Evolutionary conservation across 2,888 invertebrate species (phyloP), one percentile per base, ranked within the genome.

Genomic region (Tipula confusa): DNA sequence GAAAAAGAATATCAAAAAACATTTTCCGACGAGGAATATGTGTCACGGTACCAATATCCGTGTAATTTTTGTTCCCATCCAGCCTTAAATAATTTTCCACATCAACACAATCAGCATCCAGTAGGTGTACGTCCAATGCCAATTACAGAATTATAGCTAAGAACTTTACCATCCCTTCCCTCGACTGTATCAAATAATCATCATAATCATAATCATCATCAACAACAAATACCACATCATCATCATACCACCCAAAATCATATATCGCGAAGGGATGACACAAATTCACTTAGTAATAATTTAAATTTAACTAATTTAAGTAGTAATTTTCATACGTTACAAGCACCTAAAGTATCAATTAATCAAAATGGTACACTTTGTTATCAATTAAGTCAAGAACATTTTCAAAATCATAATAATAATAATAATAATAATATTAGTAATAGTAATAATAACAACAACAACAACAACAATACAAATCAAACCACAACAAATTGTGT

Each of bases 61-160:
- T 89, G 89, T 86, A 88, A 88, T 11, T 82, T 85, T 24, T 89
- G 90, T 85, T 86, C 88, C 7, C 86, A 88, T 85, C 88, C 89
- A n/a, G 88, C 88, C 85, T 86, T 88, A 88, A 84, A 87, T 88
- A 29, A 88, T 88, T 85, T 87, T 83, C 88, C 92, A 43, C 90
- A 90, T 84, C 91, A 91, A 64, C 89, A 90, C 84, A 90, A 90
- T 84, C 90, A 90, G 24, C 84, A 84, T 82, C 64, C 64, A 1
- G 85, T 90, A 89, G 87, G 92, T 87, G 89, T 91, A 85, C 92
- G 93, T 88, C 95, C 95, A 24, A 95, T 96, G 88, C 96, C 96
- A 86, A 96, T 96, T 87, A 96, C 96, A 92, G 96, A 96, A 89
- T 96, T 96, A 95, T 96, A 96, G 96, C 96, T 96, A 96, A 96